These are phyloP conservation scores for Muscicapa adusta DNA, from an alignment of 2,113 vertebrate genomes.

Conservation along the genomic window DNA sequence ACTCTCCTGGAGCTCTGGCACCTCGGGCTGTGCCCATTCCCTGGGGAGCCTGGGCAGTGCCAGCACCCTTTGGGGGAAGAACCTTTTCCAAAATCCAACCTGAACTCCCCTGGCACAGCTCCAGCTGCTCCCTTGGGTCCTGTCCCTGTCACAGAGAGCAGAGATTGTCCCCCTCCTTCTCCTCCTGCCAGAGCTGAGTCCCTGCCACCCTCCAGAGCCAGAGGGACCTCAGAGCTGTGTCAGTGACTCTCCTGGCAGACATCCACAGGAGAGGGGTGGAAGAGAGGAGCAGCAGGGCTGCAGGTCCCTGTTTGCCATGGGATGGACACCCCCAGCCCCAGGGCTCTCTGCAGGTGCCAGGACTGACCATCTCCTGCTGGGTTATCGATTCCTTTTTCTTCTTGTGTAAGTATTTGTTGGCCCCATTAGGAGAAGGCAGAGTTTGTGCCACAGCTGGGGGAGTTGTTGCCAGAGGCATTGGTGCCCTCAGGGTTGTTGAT, in stretches of 20 bases:
- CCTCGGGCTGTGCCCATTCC: not conserved
- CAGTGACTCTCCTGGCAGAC: not conserved
- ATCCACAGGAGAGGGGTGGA: not conserved
- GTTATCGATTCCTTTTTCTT: not conserved
- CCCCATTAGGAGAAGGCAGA: not conserved
- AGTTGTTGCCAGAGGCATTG: not conserved
- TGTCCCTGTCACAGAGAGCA: not conserved
- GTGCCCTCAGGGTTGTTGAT: not conserved
- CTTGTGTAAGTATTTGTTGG: not conserved
- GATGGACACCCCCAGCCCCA: too few relatives aligned
- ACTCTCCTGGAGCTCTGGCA: not conserved
- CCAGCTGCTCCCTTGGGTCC: rapidly evolving
- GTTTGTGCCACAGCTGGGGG: not conserved
- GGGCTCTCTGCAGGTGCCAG: rapidly evolving
- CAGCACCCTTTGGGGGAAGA: not conserved
- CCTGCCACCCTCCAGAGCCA: not conserved
- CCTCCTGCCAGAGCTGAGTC: not conserved
- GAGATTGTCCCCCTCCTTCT: not conserved
- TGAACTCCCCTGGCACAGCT: rapidly evolving
- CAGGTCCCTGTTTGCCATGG: not conserved
- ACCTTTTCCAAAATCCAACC: rapidly evolving
- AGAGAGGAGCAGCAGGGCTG: not conserved
- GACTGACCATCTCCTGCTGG: not conserved
- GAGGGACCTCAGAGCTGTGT: too few relatives aligned
- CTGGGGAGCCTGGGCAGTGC: not conserved